Conservation (phyloP, 2,888 invertebrate species). For the Lithophane semibrunnea region DNA sequence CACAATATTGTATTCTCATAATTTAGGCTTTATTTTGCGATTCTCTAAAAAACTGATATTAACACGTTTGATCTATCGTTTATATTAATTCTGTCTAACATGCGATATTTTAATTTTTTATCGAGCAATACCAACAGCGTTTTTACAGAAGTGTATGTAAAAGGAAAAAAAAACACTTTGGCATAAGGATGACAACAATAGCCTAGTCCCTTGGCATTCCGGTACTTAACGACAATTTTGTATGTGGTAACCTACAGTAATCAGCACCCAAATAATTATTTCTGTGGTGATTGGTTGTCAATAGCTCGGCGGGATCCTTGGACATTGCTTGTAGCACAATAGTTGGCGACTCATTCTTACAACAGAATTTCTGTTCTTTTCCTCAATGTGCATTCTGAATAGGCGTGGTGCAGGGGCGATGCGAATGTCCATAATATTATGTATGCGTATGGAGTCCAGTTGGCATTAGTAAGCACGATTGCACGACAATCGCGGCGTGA, state of each 20-base stretch:
- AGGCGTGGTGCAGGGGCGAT: conserved; percentile 67
- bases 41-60: conserved; percentile 69
- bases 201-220: conserved; percentile 24
- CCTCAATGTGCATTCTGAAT: conserved; percentile 64
- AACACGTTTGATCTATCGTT: conserved; percentile 73
- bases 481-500: conserved; percentile 84
- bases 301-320: conserved; percentile 79
- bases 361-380: conserved; percentile 59
- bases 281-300: conserved; percentile 63
- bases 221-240: conserved; percentile 30
- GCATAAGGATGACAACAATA: conserved; percentile 23
- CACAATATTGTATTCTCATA: conserved; percentile 85
- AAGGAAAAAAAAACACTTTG: neutral
- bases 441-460: conserved; percentile 80
- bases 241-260: conserved; percentile 50
- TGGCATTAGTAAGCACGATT: conserved; percentile 85
- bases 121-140: neutral
- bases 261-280: conserved; percentile 59
- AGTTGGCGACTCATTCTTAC: conserved; percentile 55
- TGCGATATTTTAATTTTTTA: conserved; percentile 52
- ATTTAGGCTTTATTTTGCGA: conserved; percentile 74
- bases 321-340: conserved; percentile 72
- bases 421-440: conserved; percentile 74
- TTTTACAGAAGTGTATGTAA: conserved; percentile 8
- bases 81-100: conserved; percentile 38